These are phyloP conservation scores for Lithophane ornitopus DNA, from an alignment of 2,888 invertebrate genomes.

Conservation along the genomic window DNA sequence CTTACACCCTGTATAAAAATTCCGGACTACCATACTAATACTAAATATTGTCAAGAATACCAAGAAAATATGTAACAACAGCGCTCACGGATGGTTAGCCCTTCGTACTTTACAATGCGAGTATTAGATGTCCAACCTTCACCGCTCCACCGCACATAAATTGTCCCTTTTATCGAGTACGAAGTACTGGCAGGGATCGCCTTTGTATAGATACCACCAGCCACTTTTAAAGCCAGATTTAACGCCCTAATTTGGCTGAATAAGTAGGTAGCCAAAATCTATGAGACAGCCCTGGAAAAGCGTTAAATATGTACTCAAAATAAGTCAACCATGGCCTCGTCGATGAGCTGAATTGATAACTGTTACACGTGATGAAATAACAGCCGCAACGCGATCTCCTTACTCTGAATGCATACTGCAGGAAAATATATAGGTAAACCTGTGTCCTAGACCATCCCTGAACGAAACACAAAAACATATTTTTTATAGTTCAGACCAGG, in stretches of 20 bases:
- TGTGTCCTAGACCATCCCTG: background rate
- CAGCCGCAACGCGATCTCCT: background rate
- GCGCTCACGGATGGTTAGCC: background rate
- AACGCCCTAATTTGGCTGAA: background rate
- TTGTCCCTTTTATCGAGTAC: conserved; percentile 36
- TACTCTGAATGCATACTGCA: background rate
- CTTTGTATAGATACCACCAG: conserved; percentile 6
- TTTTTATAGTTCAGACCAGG: background rate
- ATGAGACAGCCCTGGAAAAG: background rate
- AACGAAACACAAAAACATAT: too few species aligned
- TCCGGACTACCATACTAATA: background rate
- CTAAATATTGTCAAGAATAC: background rate
- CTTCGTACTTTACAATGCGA: conserved; percentile 20
- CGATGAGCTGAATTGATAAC: conserved; percentile 34
- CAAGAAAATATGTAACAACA: conserved; percentile 4
- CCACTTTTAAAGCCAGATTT: conserved; percentile 6
- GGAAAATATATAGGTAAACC: background rate
- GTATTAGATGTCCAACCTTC: conserved; percentile 51
- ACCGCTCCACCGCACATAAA: conserved; percentile 38
- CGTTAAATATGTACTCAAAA: conserved; percentile 8
- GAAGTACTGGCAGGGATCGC: conserved; percentile 7
- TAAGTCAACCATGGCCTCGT: background rate
- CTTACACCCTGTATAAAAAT: too few species aligned
- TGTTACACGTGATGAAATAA: background rate
- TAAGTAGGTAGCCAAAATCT: background rate